A percentile compares a stretch with the other conserved stretches of the same genome.
Conservation (phyloP, 2,888 invertebrate species). For the Fragum fragum region DNA sequence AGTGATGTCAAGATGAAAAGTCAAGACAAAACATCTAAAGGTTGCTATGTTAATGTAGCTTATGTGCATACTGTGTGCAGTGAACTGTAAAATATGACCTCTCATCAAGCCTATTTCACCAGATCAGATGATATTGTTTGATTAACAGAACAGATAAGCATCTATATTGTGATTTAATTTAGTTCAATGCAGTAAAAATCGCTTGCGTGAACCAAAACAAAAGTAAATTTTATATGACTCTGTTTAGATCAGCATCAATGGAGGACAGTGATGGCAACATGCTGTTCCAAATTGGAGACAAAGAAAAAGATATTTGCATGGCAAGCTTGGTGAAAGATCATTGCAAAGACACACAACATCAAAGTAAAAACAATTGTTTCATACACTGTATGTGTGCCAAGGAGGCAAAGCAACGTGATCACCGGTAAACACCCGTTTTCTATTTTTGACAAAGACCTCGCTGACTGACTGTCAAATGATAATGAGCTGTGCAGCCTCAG, state of each 20-base stretch:
- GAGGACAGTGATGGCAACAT: slow-evolving; percentile 21
- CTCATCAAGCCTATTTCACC: neutral
- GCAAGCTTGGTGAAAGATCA: neutral
- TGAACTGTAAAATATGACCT: slow-evolving; percentile 7
- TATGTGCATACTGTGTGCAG: neutral
- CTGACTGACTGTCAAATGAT: slow-evolving; percentile 70
- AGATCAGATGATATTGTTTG: no score
- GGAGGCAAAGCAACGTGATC: slow-evolving; percentile 6
- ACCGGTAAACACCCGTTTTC: slow-evolving; percentile 24
- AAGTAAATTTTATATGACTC: no score
- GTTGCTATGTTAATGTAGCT: no score
- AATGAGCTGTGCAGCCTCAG: slow-evolving; percentile 70
- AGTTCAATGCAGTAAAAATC: no score
- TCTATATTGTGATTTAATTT: no score
- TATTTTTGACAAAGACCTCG: slow-evolving; percentile 58
- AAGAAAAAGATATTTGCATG: slow-evolving; percentile 26
- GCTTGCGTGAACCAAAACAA: no score
- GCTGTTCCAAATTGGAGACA: slow-evolving; percentile 16
- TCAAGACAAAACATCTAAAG: no score
- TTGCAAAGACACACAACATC: slow-evolving; percentile 4
- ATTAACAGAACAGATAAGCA: no score
- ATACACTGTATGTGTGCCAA: slow-evolving; percentile 39
- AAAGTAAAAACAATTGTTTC: slow-evolving; percentile 36
- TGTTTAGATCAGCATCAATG: slow-evolving; percentile 13
- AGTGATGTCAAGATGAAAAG: no score